Base-by-base conservation (phyloP, 2,797 vertebrate genomes). In the Tinamus major region DNA sequence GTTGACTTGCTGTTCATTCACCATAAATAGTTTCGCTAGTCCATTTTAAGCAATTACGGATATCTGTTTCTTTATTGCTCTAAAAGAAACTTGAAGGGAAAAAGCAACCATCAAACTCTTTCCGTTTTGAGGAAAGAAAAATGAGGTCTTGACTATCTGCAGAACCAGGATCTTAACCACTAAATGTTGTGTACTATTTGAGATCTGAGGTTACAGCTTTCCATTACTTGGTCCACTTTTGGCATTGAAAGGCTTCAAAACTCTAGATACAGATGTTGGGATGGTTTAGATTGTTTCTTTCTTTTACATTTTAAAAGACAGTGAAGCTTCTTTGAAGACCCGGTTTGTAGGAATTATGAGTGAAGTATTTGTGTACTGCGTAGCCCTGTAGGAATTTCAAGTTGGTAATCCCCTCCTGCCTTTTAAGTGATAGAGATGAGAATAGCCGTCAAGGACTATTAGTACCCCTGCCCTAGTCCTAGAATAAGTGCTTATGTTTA, bases 1-100 rank as follows among this genome's bases (percentile, higher is more conserved):
- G 21, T 93, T 78, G 6, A 93, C 62, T 90, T 63, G 44, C 79
- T 87, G 21, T 69, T 92, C 51, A 63, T 39, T 90, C 84, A 61
- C 86, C 79, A 23, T 91, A 79, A 89, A 17, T 68, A 53, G 59
- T 96, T 79, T 64, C 87, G 18, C 68, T 84, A 44, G 16, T 65
- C 27, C 6, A 18, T 84, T 77, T 74, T 77, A 87, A 44, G 71
- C 9, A 20, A 19, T 70, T 39, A 10, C 1, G 0, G 15, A 8
- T 74, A 9, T 76, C 10, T 58, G 3, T 78, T 79, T 81, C 70
- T 75, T n/a, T 1, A 85, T 63, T 1, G 0, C 56, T 63, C 39
- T 42, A 37, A 76, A 76, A 58, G 56, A 85, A 71, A 41, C 37
- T 49, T 77, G 23, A 61, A 71, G 31, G 44, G 23, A 68, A 44